A percentile compares a stretch with the other conserved stretches of the same genome.
Evolutionary conservation across 1,140 invertebrate genomes (phyloP).

Genomic region (Bombus polaris): DNA sequence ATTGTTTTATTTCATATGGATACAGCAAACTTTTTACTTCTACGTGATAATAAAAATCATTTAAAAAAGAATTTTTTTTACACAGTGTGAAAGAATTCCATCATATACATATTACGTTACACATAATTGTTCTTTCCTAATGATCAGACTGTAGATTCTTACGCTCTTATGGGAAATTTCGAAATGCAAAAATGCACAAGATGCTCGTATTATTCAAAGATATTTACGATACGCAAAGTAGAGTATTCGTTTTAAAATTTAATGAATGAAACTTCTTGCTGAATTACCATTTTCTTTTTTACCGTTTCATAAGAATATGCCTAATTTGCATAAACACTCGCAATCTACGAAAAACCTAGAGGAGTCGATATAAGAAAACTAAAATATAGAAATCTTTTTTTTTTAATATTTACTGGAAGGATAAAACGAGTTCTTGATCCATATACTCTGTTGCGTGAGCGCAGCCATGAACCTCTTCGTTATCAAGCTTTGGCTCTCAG

Average conservation of each 20-base stretch:
- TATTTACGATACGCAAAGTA: background rate
- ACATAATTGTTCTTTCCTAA: background rate
- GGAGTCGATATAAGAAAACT: too few relatives aligned
- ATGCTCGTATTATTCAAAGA: background rate
- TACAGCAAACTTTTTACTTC: too few relatives aligned
- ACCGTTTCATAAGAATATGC: background rate
- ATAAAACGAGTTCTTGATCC: slow-evolving; percentile 82
- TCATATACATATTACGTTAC: too few relatives aligned
- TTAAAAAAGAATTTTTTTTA: too few relatives aligned
- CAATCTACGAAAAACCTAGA: too few relatives aligned
- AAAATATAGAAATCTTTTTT: background rate
- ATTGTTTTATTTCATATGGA: too few relatives aligned
- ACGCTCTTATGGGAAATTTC: background rate
- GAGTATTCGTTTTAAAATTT: too few relatives aligned
- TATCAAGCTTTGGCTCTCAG: slow-evolving; percentile 84
- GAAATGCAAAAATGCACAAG: background rate
- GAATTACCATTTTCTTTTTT: too few relatives aligned
- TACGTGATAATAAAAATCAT: too few relatives aligned
- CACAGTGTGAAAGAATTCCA: too few relatives aligned
- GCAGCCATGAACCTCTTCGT: slow-evolving; percentile 86
- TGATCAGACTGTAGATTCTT: background rate
- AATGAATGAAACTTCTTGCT: too few relatives aligned
- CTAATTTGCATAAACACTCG: background rate
- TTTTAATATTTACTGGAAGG: slow-evolving; percentile 80
- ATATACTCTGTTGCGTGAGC: slow-evolving; percentile 86